Evolutionary conservation across 2,797 vertebrate species (phyloP).

Genomic region (Helostoma temminkii): DNA sequence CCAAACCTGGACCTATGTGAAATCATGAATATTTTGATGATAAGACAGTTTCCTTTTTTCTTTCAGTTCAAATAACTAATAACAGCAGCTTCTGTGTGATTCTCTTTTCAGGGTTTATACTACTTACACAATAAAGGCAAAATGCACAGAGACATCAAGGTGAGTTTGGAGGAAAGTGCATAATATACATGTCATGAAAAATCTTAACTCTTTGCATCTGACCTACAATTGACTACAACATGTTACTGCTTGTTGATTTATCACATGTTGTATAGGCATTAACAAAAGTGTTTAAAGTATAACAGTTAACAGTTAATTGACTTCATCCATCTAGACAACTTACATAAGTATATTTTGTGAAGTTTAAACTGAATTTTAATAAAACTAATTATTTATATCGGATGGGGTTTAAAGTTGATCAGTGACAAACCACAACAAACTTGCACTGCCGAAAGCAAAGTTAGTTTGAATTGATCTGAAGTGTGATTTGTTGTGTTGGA

Average conservation of each 20-base stretch:
- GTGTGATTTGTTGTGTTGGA: conserved; percentile 1
- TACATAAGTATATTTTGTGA: not conserved
- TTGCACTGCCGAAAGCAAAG: not conserved
- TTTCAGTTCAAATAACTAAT: not conserved
- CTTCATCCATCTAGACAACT: not conserved
- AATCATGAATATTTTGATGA: not conserved
- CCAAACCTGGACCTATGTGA: too few relatives aligned
- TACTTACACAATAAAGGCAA: conserved; percentile 99
- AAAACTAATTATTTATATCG: not conserved
- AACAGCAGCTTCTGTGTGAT: conserved; percentile 3
- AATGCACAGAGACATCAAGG: conserved; percentile 99
- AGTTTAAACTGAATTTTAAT: not conserved
- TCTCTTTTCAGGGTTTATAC: conserved; percentile 90
- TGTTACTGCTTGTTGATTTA: not conserved
- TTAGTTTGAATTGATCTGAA: conserved; percentile 14
- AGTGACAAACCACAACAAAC: not conserved
- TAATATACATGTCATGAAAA: not conserved
- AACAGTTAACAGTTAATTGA: too few relatives aligned
- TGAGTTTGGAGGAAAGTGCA: conserved; percentile 65
- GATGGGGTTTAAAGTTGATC: conserved; percentile 9
- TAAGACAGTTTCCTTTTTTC: not conserved
- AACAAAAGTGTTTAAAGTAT: too few relatives aligned
- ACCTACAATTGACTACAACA: not conserved
- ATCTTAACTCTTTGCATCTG: not conserved
- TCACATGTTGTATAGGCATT: too few relatives aligned